Percentiles rank a stretch among this genome's conserved stretches.
These are phyloP conservation scores for Drosophila equinoxialis DNA, from an alignment of 1,140 invertebrate genomes.

Conservation along the genomic window DNA sequence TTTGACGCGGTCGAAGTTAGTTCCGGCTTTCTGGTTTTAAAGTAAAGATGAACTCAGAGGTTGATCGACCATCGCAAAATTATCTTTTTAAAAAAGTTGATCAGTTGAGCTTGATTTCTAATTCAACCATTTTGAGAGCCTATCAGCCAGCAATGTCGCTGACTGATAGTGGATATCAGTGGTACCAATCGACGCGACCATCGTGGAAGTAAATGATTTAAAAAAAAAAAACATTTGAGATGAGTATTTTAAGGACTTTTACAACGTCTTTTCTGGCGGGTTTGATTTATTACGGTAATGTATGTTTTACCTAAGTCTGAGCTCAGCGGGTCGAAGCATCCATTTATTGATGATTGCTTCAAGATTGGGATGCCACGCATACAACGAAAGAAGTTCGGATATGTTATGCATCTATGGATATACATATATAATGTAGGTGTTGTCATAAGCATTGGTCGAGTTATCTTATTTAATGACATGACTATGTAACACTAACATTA, in stretches of 20 bases:
- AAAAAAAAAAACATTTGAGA: slow-evolving; percentile 73
- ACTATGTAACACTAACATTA: slow-evolving; percentile 10
- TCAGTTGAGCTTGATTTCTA: no score
- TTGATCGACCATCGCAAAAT: no score
- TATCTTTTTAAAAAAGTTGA: no score
- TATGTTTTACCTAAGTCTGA: slow-evolving; percentile 52
- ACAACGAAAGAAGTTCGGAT: not conserved
- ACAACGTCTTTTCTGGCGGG: slow-evolving; percentile 76
- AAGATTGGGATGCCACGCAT: not conserved
- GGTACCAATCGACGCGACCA: slow-evolving; percentile 32
- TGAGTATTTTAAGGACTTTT: slow-evolving; percentile 83
- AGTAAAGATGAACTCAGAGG: no score
- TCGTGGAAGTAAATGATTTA: slow-evolving; percentile 72
- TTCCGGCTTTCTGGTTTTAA: no score
- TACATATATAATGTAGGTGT: not conserved
- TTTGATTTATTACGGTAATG: slow-evolving; percentile 74
- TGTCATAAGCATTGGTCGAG: not conserved
- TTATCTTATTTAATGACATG: slow-evolving; percentile 1
- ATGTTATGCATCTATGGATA: not conserved
- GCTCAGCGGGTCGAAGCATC: no score
- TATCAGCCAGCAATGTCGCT: not conserved
- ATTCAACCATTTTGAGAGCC: no score
- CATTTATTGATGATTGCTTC: not conserved
- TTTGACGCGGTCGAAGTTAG: no score
- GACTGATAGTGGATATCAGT: slow-evolving; percentile 31